Base-by-base conservation (phyloP, 2,797 vertebrate genomes). In the Chelon auratus region DNA sequence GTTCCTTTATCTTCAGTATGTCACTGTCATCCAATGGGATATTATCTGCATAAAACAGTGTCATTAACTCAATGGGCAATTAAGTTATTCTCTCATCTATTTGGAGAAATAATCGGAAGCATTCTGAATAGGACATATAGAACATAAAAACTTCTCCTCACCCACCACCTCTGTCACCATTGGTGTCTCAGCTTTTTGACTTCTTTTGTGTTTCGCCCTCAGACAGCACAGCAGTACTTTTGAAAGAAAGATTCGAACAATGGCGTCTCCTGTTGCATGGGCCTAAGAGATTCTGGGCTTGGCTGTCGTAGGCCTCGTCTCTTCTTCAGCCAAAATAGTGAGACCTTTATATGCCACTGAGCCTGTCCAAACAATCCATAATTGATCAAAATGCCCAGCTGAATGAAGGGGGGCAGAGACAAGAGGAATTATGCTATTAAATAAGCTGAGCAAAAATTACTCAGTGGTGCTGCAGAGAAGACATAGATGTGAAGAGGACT, bases 61-160 rank as follows among this genome's bases (percentile, higher is more conserved):
- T 95, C 95, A 96, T 97, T 96, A 96, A 94, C 93, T 94, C 93
- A 95, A 92, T 94, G 75, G 94, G 95, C 96, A 97, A 97, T 98
- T 97, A 96, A 96, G 97, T 97, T 96, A 96, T 96, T 96, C 93
- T 93, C 92, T 93, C 93, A 91, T 95, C 93, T 96, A 77, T 94
- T 94, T 93, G 62, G 54, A 93, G 92, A 88, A 95, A 95, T 92
- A 95, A 84, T 75, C 56, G 36, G 77, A 80, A 48, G 62, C 53
- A 67, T 59, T 75, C 6, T 77, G 45, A 71, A 62, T 61, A 72
- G 68, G 74, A 52, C 67, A 65, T 75, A 20, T 26, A 63, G 73
- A 36, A 76, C 54, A 53, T 76, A 62, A 68, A 75, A 60, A 39
- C 48, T 54, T 72, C 52, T 67, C 67, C 56, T 70, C 72, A 71